A percentile compares a stretch with the other conserved stretches of the same genome.
phyloP scores from a whole-genome alignment of 2,113 vertebrate species.

The Gavia stellata region DNA sequence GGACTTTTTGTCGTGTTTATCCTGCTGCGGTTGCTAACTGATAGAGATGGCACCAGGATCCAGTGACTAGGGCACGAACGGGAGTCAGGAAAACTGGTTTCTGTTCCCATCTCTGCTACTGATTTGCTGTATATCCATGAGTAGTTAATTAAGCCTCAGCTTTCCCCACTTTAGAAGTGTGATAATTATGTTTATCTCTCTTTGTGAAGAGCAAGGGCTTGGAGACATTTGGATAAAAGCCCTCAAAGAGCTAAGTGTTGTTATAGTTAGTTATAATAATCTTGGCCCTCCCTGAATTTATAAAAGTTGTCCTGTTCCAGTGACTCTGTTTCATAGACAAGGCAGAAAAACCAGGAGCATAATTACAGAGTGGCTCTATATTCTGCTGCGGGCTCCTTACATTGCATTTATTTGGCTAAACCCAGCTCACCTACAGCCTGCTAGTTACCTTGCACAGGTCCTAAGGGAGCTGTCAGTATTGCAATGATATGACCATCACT shows the following conservation, averaged over 20 bases:
- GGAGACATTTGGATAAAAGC: constrained; percentile 20
- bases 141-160: constrained; percentile 14
- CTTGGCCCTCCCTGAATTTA: constrained; percentile 7
- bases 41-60: background rate
- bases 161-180: constrained; percentile 4
- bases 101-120: constrained; percentile 9
- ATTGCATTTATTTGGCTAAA: background rate
- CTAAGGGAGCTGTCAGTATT: background rate
- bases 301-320: background rate
- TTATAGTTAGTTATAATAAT: constrained; percentile 6
- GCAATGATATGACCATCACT: background rate
- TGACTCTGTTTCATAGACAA: background rate
- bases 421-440: background rate
- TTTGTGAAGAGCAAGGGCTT: constrained; percentile 31
- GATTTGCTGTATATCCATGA: background rate
- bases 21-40: background rate
- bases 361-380: background rate
- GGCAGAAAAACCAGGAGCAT: background rate
- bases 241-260: constrained; percentile 17
- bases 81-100: constrained; percentile 31
- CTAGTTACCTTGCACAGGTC: background rate
- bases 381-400: background rate
- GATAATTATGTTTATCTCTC: constrained; percentile 49
- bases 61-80: background rate
- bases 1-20: background rate